phyloP scores from a whole-genome alignment of 1,140 invertebrate genomes.

The Temnothorax nylanderi region DNA sequence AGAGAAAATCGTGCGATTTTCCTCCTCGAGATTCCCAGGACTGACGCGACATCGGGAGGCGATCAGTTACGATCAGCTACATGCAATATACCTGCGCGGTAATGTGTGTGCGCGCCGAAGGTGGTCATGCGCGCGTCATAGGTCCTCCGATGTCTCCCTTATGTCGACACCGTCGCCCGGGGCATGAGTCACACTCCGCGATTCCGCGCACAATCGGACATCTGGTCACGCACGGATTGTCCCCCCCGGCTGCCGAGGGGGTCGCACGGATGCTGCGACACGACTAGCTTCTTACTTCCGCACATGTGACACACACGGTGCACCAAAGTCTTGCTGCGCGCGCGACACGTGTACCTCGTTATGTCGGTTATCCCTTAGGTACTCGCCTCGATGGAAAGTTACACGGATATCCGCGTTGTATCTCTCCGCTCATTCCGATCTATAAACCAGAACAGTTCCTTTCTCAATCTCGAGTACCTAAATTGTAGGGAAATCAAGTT shows the following conservation, averaged over 20 bases:
- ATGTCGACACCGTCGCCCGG: constrained; percentile 21
- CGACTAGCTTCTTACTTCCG: constrained; percentile 54
- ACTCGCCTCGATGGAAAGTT: neutral
- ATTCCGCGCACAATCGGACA: constrained; percentile 77
- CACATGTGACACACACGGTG: constrained; percentile 20
- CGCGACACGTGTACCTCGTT: constrained; percentile 43
- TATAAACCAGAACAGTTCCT: neutral
- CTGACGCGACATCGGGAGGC: neutral
- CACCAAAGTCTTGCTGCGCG: constrained; percentile 31
- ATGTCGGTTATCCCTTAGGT: constrained; percentile 18
- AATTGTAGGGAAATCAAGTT: neutral
- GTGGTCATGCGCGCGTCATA: constrained; percentile 5
- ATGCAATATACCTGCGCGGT: neutral
- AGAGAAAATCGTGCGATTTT: neutral
- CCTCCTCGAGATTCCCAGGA: too few species aligned
- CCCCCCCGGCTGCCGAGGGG: constrained; percentile 51
- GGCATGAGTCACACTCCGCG: constrained; percentile 78
- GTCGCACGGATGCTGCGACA: constrained; percentile 43
- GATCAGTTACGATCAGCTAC: neutral
- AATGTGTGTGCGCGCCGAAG: constrained; percentile 1
- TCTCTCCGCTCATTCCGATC: neutral
- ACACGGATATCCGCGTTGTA: neutral
- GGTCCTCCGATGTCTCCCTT: constrained; percentile 53
- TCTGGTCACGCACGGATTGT: constrained; percentile 76
- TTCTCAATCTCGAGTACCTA: neutral